Conservation (phyloP, 2,888 invertebrate species). For the Trachelus stipa region DNA sequence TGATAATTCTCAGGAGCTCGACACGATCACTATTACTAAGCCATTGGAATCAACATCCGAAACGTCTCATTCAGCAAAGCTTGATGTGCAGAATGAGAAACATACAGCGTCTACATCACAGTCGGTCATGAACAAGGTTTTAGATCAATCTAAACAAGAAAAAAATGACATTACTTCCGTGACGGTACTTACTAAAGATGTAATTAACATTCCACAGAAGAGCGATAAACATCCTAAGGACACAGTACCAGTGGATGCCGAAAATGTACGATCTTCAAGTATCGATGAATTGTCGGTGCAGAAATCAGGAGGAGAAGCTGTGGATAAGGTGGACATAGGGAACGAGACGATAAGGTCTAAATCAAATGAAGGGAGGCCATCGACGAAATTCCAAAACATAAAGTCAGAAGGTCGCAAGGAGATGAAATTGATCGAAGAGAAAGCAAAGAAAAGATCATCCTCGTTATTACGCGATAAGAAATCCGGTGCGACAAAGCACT, state of each 20-base stretch:
- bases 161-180: not conserved
- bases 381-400: constrained; percentile 47
- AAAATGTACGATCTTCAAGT: not conserved
- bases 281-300: not conserved
- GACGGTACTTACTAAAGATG: not conserved
- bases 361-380: not conserved
- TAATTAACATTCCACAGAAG: not conserved
- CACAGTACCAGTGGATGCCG: not conserved
- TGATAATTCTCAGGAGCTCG: not conserved
- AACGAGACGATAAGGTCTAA: not conserved
- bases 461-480: not conserved
- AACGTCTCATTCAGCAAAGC: not conserved
- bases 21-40: not conserved
- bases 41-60: not conserved
- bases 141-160: not conserved
- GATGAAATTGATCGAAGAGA: constrained; percentile 47
- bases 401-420: constrained; percentile 56
- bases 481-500: not conserved
- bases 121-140: not conserved
- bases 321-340: not conserved
- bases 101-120: not conserved
- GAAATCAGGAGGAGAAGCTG: not conserved
- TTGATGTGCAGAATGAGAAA: not conserved
- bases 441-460: constrained; percentile 10
- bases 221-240: not conserved